Percentiles rank a stretch among this genome's conserved stretches.
Evolutionary conservation across 64 coral and sea anemone genomes (phyloP).

Genomic region (Catalaphyllia jardinei): DNA sequence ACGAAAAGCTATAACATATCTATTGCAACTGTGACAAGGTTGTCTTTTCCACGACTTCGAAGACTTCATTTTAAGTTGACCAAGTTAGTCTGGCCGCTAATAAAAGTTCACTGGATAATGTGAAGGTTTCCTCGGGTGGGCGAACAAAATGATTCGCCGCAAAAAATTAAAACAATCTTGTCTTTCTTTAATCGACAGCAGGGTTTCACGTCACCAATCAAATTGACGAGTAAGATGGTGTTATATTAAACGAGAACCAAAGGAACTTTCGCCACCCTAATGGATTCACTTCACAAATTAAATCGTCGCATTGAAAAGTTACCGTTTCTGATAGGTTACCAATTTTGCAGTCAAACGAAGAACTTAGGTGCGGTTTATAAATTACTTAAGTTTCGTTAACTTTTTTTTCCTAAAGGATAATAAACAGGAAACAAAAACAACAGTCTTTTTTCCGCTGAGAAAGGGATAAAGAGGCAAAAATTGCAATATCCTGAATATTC

Average conservation of each 20-base stretch:
- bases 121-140: background rate
- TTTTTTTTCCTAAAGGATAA: background rate
- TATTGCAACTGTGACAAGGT: background rate
- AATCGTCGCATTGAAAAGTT: background rate
- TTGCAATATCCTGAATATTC: background rate
- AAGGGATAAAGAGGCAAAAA: background rate
- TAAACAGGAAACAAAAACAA: background rate
- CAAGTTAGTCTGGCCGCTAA: background rate
- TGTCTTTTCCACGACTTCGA: background rate
- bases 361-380: background rate
- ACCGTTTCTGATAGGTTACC: background rate
- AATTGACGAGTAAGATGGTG: background rate
- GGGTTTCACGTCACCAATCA: background rate
- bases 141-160: background rate
- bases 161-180: slow-evolving; percentile 4
- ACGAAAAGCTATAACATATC: background rate
- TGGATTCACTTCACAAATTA: background rate
- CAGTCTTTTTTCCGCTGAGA: background rate
- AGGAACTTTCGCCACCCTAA: background rate
- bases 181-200: background rate
- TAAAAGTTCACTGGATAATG: background rate
- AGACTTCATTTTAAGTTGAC: background rate
- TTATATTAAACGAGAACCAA: background rate
- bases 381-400: slow-evolving; percentile 25
- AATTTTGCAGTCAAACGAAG: slow-evolving; percentile 5